phyloP scores from a whole-genome alignment of 2,797 vertebrate genomes.

The Sciaenops ocellatus region DNA sequence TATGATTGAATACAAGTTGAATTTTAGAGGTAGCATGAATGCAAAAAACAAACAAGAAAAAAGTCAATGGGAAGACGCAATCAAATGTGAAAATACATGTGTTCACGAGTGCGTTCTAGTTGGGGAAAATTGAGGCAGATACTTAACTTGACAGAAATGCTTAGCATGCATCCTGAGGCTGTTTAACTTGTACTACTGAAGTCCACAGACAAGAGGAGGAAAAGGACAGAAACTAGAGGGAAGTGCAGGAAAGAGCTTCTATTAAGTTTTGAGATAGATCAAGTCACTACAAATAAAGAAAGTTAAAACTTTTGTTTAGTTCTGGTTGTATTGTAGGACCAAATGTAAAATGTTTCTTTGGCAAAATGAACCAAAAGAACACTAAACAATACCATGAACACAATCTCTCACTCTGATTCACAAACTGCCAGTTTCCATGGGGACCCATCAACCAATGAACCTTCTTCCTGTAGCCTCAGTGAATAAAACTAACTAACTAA shows the following conservation, averaged over 20 bases:
- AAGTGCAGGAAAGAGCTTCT: not conserved
- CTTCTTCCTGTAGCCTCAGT: not conserved
- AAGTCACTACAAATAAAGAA: not conserved
- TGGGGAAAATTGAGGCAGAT: not conserved
- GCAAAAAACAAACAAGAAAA: not conserved
- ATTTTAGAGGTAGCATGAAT: not conserved
- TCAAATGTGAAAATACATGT: not conserved
- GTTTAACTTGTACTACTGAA: not conserved
- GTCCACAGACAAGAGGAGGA: not conserved
- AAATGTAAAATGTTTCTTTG: not conserved
- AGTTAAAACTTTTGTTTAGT: not conserved
- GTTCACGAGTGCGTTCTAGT: too few species aligned
- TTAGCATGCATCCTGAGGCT: not conserved
- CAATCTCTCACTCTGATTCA: not conserved
- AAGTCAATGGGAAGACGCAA: not conserved
- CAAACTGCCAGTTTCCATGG: constrained; percentile 48
- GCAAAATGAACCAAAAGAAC: constrained; percentile 3
- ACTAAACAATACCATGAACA: not conserved
- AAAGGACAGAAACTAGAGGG: not conserved
- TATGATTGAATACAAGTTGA: too few species aligned
- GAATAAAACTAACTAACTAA: constrained; percentile 24
- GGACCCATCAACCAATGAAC: constrained; percentile 25
- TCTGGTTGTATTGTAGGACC: not conserved
- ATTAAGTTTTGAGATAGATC: not conserved
- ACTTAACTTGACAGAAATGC: not conserved